A percentile compares a stretch with the other conserved stretches of the same genome.
Conservation (phyloP, 2,113 vertebrate species). For the Gallinago undulata region DNA sequence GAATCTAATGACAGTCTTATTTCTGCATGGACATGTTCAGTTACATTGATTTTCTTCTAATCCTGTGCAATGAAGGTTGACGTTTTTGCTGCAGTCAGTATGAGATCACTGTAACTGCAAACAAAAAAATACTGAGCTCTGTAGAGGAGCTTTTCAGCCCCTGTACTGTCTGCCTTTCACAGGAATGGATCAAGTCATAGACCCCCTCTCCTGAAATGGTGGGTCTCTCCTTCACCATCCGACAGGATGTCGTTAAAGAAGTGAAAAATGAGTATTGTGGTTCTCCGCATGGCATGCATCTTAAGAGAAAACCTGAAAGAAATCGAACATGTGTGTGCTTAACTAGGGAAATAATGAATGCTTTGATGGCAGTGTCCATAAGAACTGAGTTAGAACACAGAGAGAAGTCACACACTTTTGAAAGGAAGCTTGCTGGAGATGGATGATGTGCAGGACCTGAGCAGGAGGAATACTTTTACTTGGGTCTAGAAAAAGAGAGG, state of each 20-base stretch:
- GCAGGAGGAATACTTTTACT: neutral
- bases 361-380: neutral
- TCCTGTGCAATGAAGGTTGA: neutral
- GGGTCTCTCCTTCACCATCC: neutral
- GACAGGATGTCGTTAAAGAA: fast-evolving
- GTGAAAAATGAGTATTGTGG: neutral
- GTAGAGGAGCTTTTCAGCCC: neutral
- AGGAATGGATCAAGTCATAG: neutral
- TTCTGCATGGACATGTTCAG: neutral
- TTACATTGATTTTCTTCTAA: neutral
- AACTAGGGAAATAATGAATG: neutral
- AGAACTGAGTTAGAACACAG: neutral
- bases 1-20: neutral
- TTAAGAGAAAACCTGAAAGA: neutral
- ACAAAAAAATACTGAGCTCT: neutral
- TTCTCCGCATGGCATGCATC: fast-evolving
- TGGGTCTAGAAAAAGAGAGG: neutral
- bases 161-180: neutral
- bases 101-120: neutral
- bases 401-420: neutral
- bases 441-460: neutral
- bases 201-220: neutral
- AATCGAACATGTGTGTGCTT: neutral
- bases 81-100: neutral
- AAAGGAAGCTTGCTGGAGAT: neutral